Percentiles rank a stretch among this genome's conserved stretches.
Evolutionary conservation across 2,888 invertebrate species (phyloP).

Genomic region (Chaetoderma sp.): DNA sequence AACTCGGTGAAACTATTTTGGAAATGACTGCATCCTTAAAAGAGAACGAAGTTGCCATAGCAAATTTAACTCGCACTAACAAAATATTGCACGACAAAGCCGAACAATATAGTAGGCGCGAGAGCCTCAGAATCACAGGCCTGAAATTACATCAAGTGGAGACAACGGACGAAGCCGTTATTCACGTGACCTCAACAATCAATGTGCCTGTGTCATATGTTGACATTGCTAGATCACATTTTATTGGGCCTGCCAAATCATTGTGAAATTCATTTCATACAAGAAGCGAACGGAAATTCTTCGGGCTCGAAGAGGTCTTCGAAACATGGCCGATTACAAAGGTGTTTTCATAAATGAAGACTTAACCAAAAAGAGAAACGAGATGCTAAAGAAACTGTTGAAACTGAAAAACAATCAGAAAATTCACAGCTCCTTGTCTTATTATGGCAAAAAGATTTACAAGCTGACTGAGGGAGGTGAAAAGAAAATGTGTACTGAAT

Average conservation of each 20-base stretch:
- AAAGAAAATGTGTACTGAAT: too few relatives aligned
- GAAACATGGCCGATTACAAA: neutral
- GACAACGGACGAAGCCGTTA: constrained; percentile 1
- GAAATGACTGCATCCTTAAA: too few relatives aligned
- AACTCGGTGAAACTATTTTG: too few relatives aligned
- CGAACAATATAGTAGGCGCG: constrained; percentile 3
- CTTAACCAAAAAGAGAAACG: neutral
- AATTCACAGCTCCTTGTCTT: neutral
- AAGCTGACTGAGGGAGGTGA: neutral
- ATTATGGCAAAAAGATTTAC: neutral
- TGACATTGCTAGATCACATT: constrained; percentile 1
- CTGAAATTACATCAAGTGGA: neutral
- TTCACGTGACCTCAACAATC: neutral
- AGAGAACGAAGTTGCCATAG: too few relatives aligned
- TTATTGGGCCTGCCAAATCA: neutral
- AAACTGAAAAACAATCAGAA: neutral
- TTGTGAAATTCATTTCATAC: neutral
- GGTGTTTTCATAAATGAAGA: constrained; percentile 1
- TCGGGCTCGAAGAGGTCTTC: neutral
- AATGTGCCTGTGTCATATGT: neutral
- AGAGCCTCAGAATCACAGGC: neutral
- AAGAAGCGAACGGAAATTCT: neutral
- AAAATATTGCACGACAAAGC: neutral
- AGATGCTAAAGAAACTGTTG: neutral
- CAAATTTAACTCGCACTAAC: too few relatives aligned